Evolutionary conservation across 2,888 invertebrate genomes (phyloP).

Genomic region (Agelastica alni): DNA sequence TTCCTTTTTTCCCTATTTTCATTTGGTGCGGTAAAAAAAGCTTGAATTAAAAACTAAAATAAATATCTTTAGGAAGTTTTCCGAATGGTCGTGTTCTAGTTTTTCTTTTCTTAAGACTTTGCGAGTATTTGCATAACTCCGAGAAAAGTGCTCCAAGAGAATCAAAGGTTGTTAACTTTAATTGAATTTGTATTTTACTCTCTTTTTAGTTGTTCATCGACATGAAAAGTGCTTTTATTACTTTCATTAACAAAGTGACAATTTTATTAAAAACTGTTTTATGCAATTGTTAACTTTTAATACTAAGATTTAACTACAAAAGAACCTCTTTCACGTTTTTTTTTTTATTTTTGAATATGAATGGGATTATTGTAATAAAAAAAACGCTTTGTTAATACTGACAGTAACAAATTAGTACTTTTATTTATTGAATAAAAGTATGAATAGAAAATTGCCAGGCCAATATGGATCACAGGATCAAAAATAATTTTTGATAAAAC

Average conservation of each 20-base stretch:
- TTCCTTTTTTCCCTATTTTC: constrained; percentile 6
- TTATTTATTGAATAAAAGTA: too few species aligned
- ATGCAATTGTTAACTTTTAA: too few species aligned
- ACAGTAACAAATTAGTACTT: too few species aligned
- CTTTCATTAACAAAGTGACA: neutral
- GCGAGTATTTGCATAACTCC: constrained; percentile 12
- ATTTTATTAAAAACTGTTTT: too few species aligned
- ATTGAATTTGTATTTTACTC: constrained; percentile 15
- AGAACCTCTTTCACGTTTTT: too few species aligned
- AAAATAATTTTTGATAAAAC: too few species aligned
- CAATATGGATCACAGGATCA: too few species aligned
- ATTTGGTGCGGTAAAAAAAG: constrained; percentile 7
- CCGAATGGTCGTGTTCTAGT: constrained; percentile 10
- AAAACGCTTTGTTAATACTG: too few species aligned
- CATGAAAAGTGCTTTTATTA: neutral
- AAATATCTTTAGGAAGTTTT: constrained; percentile 21
- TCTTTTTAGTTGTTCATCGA: neutral
- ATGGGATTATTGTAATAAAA: too few species aligned
- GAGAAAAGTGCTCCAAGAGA: constrained; percentile 2
- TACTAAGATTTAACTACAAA: too few species aligned
- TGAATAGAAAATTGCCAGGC: too few species aligned
- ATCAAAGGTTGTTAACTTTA: constrained; percentile 4
- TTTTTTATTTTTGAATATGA: too few species aligned
- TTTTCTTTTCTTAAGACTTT: constrained; percentile 5
- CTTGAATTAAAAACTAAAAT: constrained; percentile 22